Conservation (phyloP, 1,140 invertebrate genomes). For the Drosophila mayri region DNA sequence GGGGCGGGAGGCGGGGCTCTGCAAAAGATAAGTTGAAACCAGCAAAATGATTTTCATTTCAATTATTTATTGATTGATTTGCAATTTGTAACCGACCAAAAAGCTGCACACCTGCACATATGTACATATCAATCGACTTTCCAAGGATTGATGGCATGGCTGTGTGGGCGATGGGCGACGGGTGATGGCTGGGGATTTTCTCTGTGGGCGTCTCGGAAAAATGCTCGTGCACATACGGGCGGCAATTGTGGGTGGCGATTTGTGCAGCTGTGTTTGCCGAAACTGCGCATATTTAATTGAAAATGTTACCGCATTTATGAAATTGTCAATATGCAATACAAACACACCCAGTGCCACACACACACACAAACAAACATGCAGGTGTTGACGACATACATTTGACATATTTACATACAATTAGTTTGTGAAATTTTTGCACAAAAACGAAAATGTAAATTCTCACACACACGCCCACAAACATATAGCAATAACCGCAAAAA, state of each 20-base stretch:
- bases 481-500: conserved; percentile 29
- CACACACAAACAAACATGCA: conserved; percentile 36
- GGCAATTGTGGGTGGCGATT: conserved; percentile 37
- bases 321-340: conserved; percentile 81
- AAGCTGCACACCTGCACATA: conserved; percentile 77
- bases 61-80: conserved; percentile 84
- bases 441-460: conserved; percentile 69
- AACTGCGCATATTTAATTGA: conserved; percentile 81
- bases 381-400: conserved; percentile 78
- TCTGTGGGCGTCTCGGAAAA: conserved; percentile 26
- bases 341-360: conserved; percentile 38
- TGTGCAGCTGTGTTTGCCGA: conserved; percentile 74
- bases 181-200: conserved; percentile 8
- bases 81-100: conserved; percentile 82
- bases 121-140: conserved; percentile 75
- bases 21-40: conserved; percentile 78
- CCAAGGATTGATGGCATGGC: conserved; percentile 57
- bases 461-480: conserved; percentile 17
- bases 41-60: conserved; percentile 83
- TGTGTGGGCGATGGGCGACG: neutral
- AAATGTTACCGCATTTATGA: conserved; percentile 83
- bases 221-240: conserved; percentile 10
- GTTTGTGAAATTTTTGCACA: conserved; percentile 69
- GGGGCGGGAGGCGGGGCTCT: conserved; percentile 12
- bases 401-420: conserved; percentile 83